A percentile compares a stretch with the other conserved stretches of the same genome.
These are phyloP conservation scores for Mastigias papua DNA, from an alignment of 30 jellyfish, hydroid and myxozoan species.

Conservation along the genomic window DNA sequence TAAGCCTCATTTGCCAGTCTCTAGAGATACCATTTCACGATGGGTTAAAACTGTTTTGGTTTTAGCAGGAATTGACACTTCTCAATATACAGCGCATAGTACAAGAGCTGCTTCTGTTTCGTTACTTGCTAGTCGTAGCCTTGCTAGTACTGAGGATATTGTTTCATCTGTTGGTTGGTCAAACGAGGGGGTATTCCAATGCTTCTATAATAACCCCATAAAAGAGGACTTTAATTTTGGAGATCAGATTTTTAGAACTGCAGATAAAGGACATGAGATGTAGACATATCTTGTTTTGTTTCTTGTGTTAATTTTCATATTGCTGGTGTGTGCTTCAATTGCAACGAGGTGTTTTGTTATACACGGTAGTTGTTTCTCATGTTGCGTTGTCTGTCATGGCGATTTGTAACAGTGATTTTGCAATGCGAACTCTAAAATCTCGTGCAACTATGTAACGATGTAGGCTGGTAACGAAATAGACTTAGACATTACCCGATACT, in stretches of 20 bases:
- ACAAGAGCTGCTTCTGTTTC: no score
- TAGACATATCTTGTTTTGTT: no score
- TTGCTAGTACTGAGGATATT: no score
- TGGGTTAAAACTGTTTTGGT: no score
- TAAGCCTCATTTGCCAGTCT: slow-evolving; percentile 33
- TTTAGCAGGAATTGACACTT: slow-evolving; percentile 43
- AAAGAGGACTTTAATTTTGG: slow-evolving; percentile 16
- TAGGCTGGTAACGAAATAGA: no score
- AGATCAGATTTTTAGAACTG: background rate
- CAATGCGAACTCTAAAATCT: no score
- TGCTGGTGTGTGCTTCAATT: background rate
- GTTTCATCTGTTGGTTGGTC: slow-evolving; percentile 43
- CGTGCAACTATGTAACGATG: slow-evolving; percentile 59
- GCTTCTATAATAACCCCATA: slow-evolving; percentile 4
- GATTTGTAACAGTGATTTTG: background rate
- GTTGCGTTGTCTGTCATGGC: background rate
- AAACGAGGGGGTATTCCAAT: slow-evolving; percentile 19
- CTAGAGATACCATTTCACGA: slow-evolving; percentile 26
- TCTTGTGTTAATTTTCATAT: background rate
- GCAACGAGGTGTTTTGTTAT: no score
- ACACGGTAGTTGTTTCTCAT: no score
- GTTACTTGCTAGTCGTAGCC: no score
- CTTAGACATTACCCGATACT: slow-evolving; percentile 49
- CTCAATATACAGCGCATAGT: no score
- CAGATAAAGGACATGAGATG: no score